A percentile compares a stretch with the other conserved stretches of the same genome.
Evolutionary conservation across 2,797 vertebrate species (phyloP).

Genomic region (Anas acuta): DNA sequence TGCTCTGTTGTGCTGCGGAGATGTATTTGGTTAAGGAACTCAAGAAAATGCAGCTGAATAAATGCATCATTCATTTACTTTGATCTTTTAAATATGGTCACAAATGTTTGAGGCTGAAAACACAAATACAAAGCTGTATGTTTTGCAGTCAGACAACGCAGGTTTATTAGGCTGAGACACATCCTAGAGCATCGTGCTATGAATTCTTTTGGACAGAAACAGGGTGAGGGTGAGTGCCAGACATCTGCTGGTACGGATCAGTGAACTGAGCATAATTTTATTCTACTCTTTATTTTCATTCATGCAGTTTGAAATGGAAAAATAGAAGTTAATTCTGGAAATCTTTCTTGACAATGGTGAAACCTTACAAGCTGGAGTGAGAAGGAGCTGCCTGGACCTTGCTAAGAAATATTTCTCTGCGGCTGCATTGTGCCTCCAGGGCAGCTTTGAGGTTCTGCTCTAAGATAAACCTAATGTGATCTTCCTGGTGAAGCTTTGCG

Average conservation of each 20-base stretch:
- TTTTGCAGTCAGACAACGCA: not conserved
- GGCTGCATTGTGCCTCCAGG: not conserved
- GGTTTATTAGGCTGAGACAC: not conserved
- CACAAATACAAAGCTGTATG: not conserved
- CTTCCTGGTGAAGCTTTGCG: fast-evolving
- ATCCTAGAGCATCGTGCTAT: not conserved
- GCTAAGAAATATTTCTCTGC: not conserved
- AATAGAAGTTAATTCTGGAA: not conserved
- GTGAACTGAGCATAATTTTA: not conserved
- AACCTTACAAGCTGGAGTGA: not conserved
- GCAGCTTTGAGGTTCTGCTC: constrained; percentile 24
- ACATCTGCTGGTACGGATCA: not conserved
- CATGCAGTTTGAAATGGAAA: not conserved
- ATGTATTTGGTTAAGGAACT: not conserved
- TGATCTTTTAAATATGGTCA: not conserved
- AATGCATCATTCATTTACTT: not conserved
- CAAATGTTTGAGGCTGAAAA: not conserved
- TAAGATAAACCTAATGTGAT: not conserved
- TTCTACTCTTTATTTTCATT: not conserved
- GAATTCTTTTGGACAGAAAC: not conserved
- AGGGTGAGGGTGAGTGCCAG: not conserved
- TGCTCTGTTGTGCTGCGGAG: not conserved
- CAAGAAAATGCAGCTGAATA: not conserved
- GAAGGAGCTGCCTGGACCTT: not conserved
- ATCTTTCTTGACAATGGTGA: not conserved